phyloP scores from a whole-genome alignment of 2,888 invertebrate genomes.

The Amphimallon solstitiale region DNA sequence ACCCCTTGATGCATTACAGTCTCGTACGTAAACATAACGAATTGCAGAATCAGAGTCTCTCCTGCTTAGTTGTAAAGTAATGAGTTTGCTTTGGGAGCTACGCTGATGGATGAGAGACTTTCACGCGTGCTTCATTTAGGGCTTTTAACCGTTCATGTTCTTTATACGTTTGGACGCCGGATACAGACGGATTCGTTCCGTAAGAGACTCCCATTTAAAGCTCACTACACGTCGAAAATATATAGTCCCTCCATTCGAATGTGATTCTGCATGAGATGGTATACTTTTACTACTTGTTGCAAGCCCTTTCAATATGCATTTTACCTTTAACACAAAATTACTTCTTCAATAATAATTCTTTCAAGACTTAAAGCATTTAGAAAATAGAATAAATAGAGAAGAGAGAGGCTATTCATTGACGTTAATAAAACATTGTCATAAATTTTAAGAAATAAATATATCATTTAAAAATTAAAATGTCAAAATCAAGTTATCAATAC shows the following conservation, averaged over 20 bases:
- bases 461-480: too few species aligned
- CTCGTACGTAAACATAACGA: conserved; percentile 56
- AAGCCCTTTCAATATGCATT: conserved; percentile 1
- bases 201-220: conserved; percentile 30
- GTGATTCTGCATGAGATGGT: conserved; percentile 7
- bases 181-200: conserved; percentile 36
- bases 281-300: conserved; percentile 32
- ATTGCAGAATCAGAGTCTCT: conserved; percentile 51
- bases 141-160: conserved; percentile 54
- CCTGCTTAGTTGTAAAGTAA: conserved; percentile 56
- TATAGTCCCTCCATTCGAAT: conserved; percentile 13
- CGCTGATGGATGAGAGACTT: conserved; percentile 55
- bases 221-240: conserved; percentile 6
- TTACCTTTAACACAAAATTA: too few species aligned
- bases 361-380: too few species aligned
- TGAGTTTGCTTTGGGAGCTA: conserved; percentile 56
- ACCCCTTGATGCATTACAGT: conserved; percentile 55
- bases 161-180: conserved; percentile 40
- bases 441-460: too few species aligned
- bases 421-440: too few species aligned
- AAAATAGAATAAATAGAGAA: too few species aligned
- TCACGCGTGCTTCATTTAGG: conserved; percentile 57
- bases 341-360: too few species aligned
- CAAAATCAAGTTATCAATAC: too few species aligned
- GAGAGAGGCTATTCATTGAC: too few species aligned